A percentile compares a stretch with the other conserved stretches of the same genome.
These are phyloP conservation scores for Anthoptus insignis DNA, from an alignment of 2,888 invertebrate genomes.

Conservation along the genomic window DNA sequence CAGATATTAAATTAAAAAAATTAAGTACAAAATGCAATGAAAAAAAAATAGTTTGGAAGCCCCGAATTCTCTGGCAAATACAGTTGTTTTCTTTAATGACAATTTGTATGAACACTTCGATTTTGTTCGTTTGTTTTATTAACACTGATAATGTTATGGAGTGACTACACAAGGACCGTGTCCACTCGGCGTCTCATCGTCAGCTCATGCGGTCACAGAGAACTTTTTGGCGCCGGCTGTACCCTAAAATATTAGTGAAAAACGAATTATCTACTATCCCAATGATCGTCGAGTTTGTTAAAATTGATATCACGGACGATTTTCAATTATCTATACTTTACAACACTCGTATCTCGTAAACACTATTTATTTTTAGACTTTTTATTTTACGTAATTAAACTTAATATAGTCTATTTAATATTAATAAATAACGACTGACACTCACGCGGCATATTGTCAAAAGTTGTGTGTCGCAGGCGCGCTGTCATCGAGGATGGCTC, in stretches of 20 bases:
- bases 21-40: constrained; percentile 1
- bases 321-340: background rate
- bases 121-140: too few relatives aligned
- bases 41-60: background rate
- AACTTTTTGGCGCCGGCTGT: constrained; percentile 76
- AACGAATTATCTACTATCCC: constrained; percentile 29
- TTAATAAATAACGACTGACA: too few relatives aligned
- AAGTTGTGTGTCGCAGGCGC: too few relatives aligned
- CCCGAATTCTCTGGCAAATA: background rate
- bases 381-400: too few relatives aligned
- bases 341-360: too few relatives aligned
- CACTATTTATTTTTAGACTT: too few relatives aligned
- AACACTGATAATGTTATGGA: background rate
- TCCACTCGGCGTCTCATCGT: constrained; percentile 50
- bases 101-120: too few relatives aligned
- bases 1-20: background rate
- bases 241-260: constrained; percentile 75
- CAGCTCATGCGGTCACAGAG: constrained; percentile 77
- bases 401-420: too few relatives aligned
- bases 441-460: too few relatives aligned
- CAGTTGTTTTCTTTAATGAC: too few relatives aligned
- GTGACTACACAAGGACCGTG: constrained; percentile 1
- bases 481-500: too few relatives aligned
- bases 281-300: background rate
- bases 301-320: constrained; percentile 1